Percentiles rank a stretch among this genome's conserved stretches.
These are phyloP conservation scores for Lacerta agilis DNA, from an alignment of 2,797 vertebrate species.

Conservation along the genomic window DNA sequence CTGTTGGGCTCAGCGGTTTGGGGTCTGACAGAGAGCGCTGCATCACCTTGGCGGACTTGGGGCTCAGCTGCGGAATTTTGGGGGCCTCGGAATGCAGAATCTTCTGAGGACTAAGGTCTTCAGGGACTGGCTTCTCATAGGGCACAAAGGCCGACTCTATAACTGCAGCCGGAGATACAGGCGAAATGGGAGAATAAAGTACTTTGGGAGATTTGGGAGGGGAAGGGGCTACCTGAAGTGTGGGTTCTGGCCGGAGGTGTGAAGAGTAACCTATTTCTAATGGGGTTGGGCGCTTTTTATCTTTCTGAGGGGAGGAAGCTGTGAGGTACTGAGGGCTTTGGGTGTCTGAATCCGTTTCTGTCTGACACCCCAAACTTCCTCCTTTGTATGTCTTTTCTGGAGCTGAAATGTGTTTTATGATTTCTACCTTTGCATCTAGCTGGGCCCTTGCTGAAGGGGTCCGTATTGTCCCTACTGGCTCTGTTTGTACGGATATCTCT, in stretches of 20 bases:
- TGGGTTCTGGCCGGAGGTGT: slow-evolving; percentile 88
- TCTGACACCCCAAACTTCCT: slow-evolving; percentile 95
- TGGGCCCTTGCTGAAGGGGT: slow-evolving; percentile 88
- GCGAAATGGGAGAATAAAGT: slow-evolving; percentile 92
- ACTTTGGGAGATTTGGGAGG: slow-evolving; percentile 93
- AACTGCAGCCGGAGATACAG: slow-evolving; percentile 90
- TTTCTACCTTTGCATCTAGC: slow-evolving; percentile 94
- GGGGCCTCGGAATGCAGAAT: slow-evolving; percentile 89
- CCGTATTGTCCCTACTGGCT: slow-evolving; percentile 93
- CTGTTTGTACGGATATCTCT: slow-evolving; percentile 98
- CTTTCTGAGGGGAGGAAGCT: slow-evolving; percentile 86
- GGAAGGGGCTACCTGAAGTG: slow-evolving; percentile 83
- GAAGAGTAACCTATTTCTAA: slow-evolving; percentile 92
- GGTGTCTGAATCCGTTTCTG: slow-evolving; percentile 90
- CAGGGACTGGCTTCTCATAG: slow-evolving; percentile 93
- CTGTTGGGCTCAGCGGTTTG: slow-evolving; percentile 92
- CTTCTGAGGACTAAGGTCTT: slow-evolving; percentile 86
- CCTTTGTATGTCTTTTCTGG: slow-evolving; percentile 94
- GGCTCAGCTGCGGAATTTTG: slow-evolving; percentile 88
- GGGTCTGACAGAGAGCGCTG: slow-evolving; percentile 95
- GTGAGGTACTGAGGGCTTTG: slow-evolving; percentile 79
- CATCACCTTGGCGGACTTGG: slow-evolving; percentile 90
- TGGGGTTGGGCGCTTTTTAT: slow-evolving; percentile 89
- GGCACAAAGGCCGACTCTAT: slow-evolving; percentile 88
- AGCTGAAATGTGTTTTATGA: slow-evolving; percentile 95